phyloP scores from a whole-genome alignment of 1,140 invertebrate species.

The Neodiprion fabricii region DNA sequence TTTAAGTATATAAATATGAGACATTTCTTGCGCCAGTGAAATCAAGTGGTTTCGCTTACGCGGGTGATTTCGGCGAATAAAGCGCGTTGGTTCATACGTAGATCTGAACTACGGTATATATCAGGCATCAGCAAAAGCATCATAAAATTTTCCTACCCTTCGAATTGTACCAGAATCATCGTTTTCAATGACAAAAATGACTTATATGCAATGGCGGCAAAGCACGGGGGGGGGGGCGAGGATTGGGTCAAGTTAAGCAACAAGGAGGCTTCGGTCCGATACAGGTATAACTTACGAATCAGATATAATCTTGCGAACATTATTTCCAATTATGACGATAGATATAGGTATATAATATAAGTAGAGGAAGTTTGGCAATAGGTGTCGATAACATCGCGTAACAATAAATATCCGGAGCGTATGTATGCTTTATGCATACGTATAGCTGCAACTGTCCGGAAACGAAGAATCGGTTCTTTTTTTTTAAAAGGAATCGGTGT shows the following conservation, averaged over 20 bases:
- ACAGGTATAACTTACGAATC: not conserved
- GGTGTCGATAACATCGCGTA: not conserved
- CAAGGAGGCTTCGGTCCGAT: not conserved
- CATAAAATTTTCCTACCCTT: too few species aligned
- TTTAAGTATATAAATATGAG: too few species aligned
- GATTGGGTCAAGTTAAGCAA: conserved; percentile 2
- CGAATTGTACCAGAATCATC: too few species aligned
- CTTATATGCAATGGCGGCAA: too few species aligned
- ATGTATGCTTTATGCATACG: not conserved
- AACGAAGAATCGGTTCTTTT: not conserved
- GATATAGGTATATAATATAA: not conserved
- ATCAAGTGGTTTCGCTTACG: too few species aligned
- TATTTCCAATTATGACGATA: conserved; percentile 3
- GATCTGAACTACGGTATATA: too few species aligned
- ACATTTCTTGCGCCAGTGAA: too few species aligned
- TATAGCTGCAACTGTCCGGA: not conserved
- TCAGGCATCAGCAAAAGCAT: too few species aligned
- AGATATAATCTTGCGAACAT: not conserved
- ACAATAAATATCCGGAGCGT: not conserved
- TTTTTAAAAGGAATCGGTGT: too few species aligned
- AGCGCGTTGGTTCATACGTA: too few species aligned
- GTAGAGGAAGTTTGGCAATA: conserved; percentile 2
- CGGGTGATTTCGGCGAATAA: too few species aligned
- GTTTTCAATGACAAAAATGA: too few species aligned
- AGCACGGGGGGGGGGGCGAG: not conserved